Evolutionary conservation across 2,113 vertebrate genomes (phyloP), one percentile per base, ranked within the genome.

Genomic region (Actenoides lindsayi): DNA sequence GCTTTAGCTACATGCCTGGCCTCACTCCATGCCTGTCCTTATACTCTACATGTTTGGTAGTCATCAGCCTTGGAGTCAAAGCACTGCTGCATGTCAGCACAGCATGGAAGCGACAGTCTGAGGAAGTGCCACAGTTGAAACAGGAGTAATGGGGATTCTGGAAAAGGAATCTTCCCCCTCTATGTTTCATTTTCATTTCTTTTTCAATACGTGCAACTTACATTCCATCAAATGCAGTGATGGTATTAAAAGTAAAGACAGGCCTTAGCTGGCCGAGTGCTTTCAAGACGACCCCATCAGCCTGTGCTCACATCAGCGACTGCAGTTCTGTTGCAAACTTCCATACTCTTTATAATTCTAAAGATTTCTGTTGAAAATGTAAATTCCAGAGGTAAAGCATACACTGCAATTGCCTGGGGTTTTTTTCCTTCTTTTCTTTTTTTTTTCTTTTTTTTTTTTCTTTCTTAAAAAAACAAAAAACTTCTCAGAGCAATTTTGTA

Each of bases 401-500:
- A 91, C 70, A 51, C 80, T 83, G 92, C 70, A 63, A 76, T 76
- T 69, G 41, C 27, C 51, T 53, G 51, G 51, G 7, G 12, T 60
- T 60, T 19, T 57, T 5, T 27, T 35, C 37, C 37, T 37, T 37
- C 8, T 37, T 37, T 37, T 37, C 37, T 35, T 60, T 83, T 50
- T 30, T 31, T 11, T 9, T 25, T 33, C 31, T 48, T 42, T 10
- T 20, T 20, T 13, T 39, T 21, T 39, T 53, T 51, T 41, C 21
- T 24, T 3, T 53, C 63, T 9, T 6, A 4, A 39, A 59, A 70
- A 50, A 51, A 63, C 14, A 48, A 70, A 70, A 70, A 56, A 33
- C 28, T 41, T 87, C 79, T 68, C 54, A 63, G 74, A 97, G 84
- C 82, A 96, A 85, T 89, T 95, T 89, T 94, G 27, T 94, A 96